Percentiles rank a stretch among this genome's conserved stretches.
These are phyloP conservation scores for Mya arenaria DNA, from an alignment of 1,140 invertebrate species.

Conservation along the genomic window DNA sequence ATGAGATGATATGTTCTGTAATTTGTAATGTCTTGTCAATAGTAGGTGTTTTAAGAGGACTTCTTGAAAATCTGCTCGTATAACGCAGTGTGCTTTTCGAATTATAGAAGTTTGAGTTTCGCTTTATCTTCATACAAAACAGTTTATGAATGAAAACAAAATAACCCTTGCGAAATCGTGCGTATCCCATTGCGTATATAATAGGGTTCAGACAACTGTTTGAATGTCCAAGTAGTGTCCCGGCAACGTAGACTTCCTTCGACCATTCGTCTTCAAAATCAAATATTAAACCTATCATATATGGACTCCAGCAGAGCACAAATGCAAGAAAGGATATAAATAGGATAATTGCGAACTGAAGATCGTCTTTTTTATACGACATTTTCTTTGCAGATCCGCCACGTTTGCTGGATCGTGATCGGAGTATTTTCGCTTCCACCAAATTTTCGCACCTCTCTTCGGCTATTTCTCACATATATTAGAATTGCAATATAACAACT, in stretches of 20 bases:
- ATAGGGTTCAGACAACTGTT: slow-evolving; percentile 47
- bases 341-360: slow-evolving; percentile 42
- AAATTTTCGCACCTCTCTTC: slow-evolving; percentile 10
- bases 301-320: slow-evolving; percentile 31
- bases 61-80: neutral
- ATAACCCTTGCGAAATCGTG: slow-evolving; percentile 41
- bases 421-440: neutral
- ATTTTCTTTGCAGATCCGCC: neutral
- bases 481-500: slow-evolving; percentile 31
- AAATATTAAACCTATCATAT: slow-evolving; percentile 28
- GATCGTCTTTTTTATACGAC: slow-evolving; percentile 32
- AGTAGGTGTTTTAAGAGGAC: neutral
- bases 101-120: neutral
- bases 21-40: neutral
- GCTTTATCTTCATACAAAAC: slow-evolving; percentile 34
- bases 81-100: neutral
- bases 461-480: slow-evolving; percentile 25
- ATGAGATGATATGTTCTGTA: too few relatives aligned
- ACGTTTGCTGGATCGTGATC: neutral
- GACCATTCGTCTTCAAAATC: slow-evolving; percentile 41
- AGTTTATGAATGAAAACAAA: slow-evolving; percentile 47
- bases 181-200: slow-evolving; percentile 32
- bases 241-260: slow-evolving; percentile 38
- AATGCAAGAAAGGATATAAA: slow-evolving; percentile 42
- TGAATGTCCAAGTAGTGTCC: slow-evolving; percentile 39